A percentile compares a stretch with the other conserved stretches of the same genome.
Conservation (phyloP, 1,140 invertebrate species). For the Trypoxylus dichotomus region DNA sequence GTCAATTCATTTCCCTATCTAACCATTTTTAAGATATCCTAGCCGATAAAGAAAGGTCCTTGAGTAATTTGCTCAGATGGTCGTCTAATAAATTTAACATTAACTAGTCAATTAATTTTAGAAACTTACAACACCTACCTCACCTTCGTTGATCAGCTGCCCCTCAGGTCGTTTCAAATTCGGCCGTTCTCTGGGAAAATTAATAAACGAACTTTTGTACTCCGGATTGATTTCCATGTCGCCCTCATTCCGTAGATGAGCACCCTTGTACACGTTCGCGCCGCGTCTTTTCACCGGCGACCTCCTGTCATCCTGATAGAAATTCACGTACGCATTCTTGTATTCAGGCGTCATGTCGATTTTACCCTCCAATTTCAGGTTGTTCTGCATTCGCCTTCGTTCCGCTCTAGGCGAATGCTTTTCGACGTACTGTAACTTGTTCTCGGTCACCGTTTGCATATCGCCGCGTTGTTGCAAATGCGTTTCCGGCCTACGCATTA, state of each 20-base stretch:
- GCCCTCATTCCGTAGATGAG: slow-evolving; percentile 40
- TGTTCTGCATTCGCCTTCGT: slow-evolving; percentile 17
- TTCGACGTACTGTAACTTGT: slow-evolving; percentile 49
- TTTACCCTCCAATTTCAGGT: slow-evolving; percentile 41
- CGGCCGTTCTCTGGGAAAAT: slow-evolving; percentile 49
- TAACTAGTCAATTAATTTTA: neutral
- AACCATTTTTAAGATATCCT: too few relatives aligned
- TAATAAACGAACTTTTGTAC: slow-evolving; percentile 46
- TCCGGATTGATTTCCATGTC: slow-evolving; percentile 43
- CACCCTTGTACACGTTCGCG: neutral
- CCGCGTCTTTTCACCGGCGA: slow-evolving; percentile 29
- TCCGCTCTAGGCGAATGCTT: slow-evolving; percentile 30
- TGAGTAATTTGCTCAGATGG: too few relatives aligned
- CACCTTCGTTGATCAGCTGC: slow-evolving; percentile 39
- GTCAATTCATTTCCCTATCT: too few relatives aligned
- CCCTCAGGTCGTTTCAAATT: slow-evolving; percentile 42
- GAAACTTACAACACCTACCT: slow-evolving; percentile 39
- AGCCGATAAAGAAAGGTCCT: too few relatives aligned
- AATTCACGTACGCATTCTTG: slow-evolving; percentile 45
- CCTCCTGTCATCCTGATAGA: slow-evolving; percentile 37
- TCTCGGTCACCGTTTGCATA: slow-evolving; percentile 55
- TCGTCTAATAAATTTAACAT: neutral
- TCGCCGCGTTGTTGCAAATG: slow-evolving; percentile 31
- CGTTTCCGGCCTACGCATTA: slow-evolving; percentile 16
- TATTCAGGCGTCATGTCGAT: slow-evolving; percentile 43